Base-by-base conservation (phyloP, 2,113 vertebrate genomes). In the Perognathus longimembris region DNA sequence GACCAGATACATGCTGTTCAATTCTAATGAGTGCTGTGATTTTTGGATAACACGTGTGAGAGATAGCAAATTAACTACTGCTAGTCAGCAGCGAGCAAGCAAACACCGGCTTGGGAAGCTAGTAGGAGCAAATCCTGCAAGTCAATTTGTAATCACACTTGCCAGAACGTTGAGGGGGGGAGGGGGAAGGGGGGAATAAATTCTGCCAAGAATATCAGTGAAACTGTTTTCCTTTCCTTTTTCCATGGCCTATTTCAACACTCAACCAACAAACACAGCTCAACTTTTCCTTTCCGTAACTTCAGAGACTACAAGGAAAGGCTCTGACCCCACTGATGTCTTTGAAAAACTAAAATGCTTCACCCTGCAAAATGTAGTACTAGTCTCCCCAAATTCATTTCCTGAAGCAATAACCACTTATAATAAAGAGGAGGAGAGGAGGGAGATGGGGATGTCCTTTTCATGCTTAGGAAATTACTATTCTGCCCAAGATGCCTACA, bases 131-230 rank as follows among this genome's bases (percentile, higher is more conserved):
- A 78, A 82, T 82, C 74, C 89, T 89, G 3, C 24, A 93, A 91
- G 84, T 94, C 96, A 91, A 78, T 88, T 92, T 96, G 87, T 90
- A 94, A 93, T 95, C 95, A 50, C 90, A 91, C 88, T 97, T 97
- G 95, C 97, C 96, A 97, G 95, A 97, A 93, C 83, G 78, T 93
- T 86, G n/a, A 95, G 54, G 34, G 21, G 69, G 57, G 17, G 20
- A 26, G 95, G 95, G 88, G 67, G 93, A 96, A 20, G 73, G 90
- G 74, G 70, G 50, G 50, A 54, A 88, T 81, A 95, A 93, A 26
- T 30, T 86, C 38, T 97, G 97, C 97, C 97, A 98, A 97, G 93
- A 98, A 97, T 93, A 97, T 77, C 42, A 90, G 57, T 50, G 77
- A 88, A 87, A 88, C 76, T 54, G 38, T 90, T 94, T 95, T 90